Percentiles rank a stretch among this genome's conserved stretches.
These are phyloP conservation scores for Hyperoplus lanceolatus DNA, from an alignment of 2,797 vertebrate species.

Conservation along the genomic window DNA sequence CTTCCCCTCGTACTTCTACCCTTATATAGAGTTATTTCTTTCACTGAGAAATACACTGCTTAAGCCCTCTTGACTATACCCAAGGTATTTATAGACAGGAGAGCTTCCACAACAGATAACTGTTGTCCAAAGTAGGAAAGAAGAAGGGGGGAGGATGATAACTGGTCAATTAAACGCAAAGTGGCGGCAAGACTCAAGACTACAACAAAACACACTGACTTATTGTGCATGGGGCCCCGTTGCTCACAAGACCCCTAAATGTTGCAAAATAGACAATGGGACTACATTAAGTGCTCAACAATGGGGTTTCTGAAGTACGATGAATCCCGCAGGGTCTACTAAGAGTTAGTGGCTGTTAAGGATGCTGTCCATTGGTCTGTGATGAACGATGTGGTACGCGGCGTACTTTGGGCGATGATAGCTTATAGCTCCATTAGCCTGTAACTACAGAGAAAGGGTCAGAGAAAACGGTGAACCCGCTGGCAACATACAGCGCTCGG, in stretches of 20 bases:
- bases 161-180: slow-evolving; percentile 66
- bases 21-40: slow-evolving; percentile 81
- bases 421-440: slow-evolving; percentile 82
- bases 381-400: slow-evolving; percentile 75
- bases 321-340: slow-evolving; percentile 72
- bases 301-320: slow-evolving; percentile 69
- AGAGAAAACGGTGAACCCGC: slow-evolving; percentile 76
- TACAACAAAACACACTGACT: slow-evolving; percentile 48
- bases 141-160: slow-evolving; percentile 56
- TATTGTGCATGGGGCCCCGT: background rate
- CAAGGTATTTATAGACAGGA: slow-evolving; percentile 78
- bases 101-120: slow-evolving; percentile 69
- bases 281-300: slow-evolving; percentile 71
- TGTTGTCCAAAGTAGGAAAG: slow-evolving; percentile 77
- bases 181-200: slow-evolving; percentile 36
- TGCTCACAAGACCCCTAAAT: slow-evolving; percentile 60
- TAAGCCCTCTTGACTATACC: slow-evolving; percentile 66
- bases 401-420: slow-evolving; percentile 78
- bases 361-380: slow-evolving; percentile 78
- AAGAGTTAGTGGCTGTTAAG: slow-evolving; percentile 73
- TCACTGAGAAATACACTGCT: slow-evolving; percentile 70
- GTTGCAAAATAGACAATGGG: slow-evolving; percentile 68
- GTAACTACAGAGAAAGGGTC: slow-evolving; percentile 80
- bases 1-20: slow-evolving; percentile 48
- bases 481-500: slow-evolving; percentile 71